Conservation (phyloP, 2,797 vertebrate genomes). For the Vultur gryphus region DNA sequence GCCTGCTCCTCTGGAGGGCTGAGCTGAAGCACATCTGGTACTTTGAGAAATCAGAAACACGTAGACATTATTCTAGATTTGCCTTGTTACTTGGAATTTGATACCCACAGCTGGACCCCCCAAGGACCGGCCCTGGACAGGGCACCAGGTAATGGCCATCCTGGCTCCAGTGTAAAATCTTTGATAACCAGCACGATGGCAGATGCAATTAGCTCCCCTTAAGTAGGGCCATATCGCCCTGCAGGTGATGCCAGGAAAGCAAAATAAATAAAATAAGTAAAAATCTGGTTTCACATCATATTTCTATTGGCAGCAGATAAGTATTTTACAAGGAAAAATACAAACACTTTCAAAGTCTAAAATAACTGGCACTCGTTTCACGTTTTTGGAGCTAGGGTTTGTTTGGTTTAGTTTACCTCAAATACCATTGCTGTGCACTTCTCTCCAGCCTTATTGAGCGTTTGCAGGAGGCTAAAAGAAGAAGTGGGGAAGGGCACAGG, state of each 20-base stretch:
- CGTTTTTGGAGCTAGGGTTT: neutral
- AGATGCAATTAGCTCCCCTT: neutral
- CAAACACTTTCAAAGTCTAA: rapidly evolving
- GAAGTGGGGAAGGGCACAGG: rapidly evolving
- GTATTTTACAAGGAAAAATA: neutral
- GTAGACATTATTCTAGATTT: too few relatives aligned
- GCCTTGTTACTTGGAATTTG: neutral
- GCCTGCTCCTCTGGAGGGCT: neutral
- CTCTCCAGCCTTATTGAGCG: neutral
- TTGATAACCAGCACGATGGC: neutral
- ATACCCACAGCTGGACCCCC: neutral
- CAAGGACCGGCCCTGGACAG: rapidly evolving
- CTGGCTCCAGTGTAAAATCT: rapidly evolving
- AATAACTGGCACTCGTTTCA: neutral
- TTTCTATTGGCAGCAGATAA: neutral
- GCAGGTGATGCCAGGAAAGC: neutral
- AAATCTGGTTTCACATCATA: neutral
- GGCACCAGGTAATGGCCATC: neutral
- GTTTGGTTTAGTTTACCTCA: neutral
- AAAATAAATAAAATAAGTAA: too few relatives aligned
- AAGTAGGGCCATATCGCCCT: neutral
- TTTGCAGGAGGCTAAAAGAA: neutral
- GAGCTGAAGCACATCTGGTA: neutral
- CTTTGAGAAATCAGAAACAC: neutral
- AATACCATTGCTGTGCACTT: rapidly evolving